These are phyloP conservation scores for Solea senegalensis DNA, from an alignment of 2,113 vertebrate genomes.

Conservation along the genomic window DNA sequence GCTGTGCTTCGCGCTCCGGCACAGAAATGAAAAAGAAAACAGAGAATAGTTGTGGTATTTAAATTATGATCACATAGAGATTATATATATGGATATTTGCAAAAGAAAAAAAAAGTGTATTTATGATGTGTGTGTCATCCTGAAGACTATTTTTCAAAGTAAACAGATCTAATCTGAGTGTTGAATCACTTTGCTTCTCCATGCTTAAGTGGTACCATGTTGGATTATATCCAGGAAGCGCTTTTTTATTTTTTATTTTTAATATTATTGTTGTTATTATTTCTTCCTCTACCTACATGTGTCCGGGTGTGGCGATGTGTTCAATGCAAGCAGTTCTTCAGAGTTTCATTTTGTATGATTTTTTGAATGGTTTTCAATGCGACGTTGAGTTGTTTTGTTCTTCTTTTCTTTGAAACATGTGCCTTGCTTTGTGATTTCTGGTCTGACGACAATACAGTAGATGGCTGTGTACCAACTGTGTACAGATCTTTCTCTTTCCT, in stretches of 20 bases:
- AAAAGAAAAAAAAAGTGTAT: constrained; percentile 73
- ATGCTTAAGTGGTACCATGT: constrained; percentile 68
- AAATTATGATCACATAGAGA: constrained; percentile 77
- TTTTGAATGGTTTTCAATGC: constrained; percentile 71
- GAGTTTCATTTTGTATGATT: constrained; percentile 65
- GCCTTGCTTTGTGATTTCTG: constrained; percentile 88
- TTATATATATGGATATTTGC: constrained; percentile 82
- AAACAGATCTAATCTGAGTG: constrained; percentile 70
- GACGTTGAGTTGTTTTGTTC: constrained; percentile 35
- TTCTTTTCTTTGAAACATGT: constrained; percentile 81
- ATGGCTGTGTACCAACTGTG: constrained; percentile 63
- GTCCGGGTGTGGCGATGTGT: constrained; percentile 66
- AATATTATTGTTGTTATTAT: constrained; percentile 11
- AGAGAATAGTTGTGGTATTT: constrained; percentile 76
- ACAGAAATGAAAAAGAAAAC: constrained; percentile 40
- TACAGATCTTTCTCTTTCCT: constrained; percentile 35
- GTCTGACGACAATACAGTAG: constrained; percentile 71
- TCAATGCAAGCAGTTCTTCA: constrained; percentile 61
- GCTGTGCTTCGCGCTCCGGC: no score
- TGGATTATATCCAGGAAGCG: constrained; percentile 66
- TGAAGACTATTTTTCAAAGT: constrained; percentile 77
- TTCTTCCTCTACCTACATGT: constrained; percentile 42
- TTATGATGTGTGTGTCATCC: constrained; percentile 78
- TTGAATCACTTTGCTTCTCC: constrained; percentile 69
- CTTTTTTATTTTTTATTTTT: constrained; percentile 54